Percentiles rank a stretch among this genome's conserved stretches.
These are phyloP conservation scores for Pterocles gutturalis DNA, from an alignment of 2,113 vertebrate genomes.

Conservation along the genomic window DNA sequence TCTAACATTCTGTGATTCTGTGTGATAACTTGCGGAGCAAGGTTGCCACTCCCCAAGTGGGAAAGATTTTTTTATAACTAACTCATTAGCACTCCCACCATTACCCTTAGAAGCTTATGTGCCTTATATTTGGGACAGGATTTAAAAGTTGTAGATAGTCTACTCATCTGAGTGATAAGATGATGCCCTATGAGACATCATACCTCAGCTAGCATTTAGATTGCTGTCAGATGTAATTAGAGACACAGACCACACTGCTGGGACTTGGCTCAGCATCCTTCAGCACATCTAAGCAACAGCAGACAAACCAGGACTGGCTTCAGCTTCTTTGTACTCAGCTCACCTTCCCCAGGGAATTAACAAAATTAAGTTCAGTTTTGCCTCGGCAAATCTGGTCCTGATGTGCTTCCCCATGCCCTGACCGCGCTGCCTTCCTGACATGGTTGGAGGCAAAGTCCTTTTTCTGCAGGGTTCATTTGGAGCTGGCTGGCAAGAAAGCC, in stretches of 20 bases:
- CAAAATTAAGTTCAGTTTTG: neutral
- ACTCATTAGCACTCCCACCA: neutral
- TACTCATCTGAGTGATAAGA: neutral
- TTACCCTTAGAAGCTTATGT: neutral
- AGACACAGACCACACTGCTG: neutral
- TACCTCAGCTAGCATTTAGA: neutral
- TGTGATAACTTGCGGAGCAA: neutral
- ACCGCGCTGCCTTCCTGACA: neutral
- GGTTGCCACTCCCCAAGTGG: neutral
- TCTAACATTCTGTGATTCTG: too few relatives aligned
- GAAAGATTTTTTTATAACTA: neutral
- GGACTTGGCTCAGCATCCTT: neutral
- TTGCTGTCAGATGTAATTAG: neutral
- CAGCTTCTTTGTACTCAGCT: neutral
- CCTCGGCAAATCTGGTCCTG: neutral
- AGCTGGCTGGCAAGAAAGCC: neutral
- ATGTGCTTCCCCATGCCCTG: neutral
- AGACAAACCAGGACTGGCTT: neutral
- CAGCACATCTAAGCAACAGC: neutral
- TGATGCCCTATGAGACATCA: neutral
- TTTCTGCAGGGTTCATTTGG: neutral
- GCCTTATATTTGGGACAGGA: neutral
- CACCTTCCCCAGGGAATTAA: neutral
- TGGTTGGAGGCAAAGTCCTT: neutral
- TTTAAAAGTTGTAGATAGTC: neutral